These are phyloP conservation scores for Ischnura elegans DNA, from an alignment of 2,888 invertebrate genomes.

Conservation along the genomic window DNA sequence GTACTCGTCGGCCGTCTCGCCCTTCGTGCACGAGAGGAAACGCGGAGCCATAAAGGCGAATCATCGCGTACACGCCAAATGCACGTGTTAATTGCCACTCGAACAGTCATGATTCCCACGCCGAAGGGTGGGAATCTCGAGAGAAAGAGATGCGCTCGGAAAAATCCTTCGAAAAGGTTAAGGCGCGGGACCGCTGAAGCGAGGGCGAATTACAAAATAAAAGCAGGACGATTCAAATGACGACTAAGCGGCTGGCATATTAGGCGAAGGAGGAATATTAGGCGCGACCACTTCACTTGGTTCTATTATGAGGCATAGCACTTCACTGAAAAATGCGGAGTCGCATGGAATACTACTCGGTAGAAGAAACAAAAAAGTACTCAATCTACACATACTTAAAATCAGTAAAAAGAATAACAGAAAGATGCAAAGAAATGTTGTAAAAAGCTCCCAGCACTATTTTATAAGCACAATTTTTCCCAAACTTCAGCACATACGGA, in stretches of 20 bases:
- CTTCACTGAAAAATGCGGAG: background rate
- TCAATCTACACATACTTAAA: too few relatives aligned
- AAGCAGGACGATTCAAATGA: background rate
- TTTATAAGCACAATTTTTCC: too few relatives aligned
- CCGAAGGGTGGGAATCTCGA: slow-evolving; percentile 24
- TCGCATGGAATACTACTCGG: too few relatives aligned
- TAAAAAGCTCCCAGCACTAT: too few relatives aligned
- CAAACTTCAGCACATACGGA: too few relatives aligned
- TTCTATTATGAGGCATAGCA: too few relatives aligned
- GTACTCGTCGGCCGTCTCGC: background rate
- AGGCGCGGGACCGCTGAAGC: slow-evolving; percentile 2
- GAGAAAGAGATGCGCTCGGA: slow-evolving; percentile 11
- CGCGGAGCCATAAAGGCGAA: slow-evolving; percentile 5
- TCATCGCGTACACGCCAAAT: slow-evolving; percentile 35
- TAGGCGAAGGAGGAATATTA: background rate
- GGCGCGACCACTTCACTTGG: background rate
- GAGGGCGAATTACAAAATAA: background rate
- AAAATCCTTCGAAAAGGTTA: slow-evolving; percentile 37
- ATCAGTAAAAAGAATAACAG: too few relatives aligned
- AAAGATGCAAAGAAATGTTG: too few relatives aligned
- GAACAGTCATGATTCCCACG: slow-evolving; percentile 31
- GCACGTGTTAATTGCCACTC: slow-evolving; percentile 38
- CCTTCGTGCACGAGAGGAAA: background rate
- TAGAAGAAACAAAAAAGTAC: too few relatives aligned
- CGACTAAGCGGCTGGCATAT: background rate